These are phyloP conservation scores for Yponomeuta evonymella DNA, from an alignment of 2,888 invertebrate species.

Conservation along the genomic window DNA sequence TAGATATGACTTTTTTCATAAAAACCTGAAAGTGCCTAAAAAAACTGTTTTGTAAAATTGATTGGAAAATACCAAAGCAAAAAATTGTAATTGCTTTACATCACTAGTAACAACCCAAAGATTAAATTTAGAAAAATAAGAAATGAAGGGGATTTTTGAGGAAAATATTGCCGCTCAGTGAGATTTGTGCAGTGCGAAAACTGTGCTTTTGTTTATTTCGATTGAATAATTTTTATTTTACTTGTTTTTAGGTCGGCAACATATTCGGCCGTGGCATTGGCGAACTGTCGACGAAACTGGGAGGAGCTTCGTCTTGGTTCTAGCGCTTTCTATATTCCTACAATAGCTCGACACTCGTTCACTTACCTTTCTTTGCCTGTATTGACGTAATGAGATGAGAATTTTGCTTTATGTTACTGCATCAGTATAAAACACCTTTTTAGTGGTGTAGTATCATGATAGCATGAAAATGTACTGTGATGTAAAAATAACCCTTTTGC, in stretches of 20 bases:
- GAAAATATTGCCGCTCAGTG: not conserved
- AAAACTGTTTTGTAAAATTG: no score
- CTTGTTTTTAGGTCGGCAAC: conserved; percentile 82
- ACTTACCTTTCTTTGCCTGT: conserved; percentile 44
- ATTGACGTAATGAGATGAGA: conserved; percentile 46
- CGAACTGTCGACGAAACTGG: conserved; percentile 91
- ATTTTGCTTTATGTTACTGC: conserved; percentile 43
- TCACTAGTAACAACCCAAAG: no score
- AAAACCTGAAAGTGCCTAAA: no score
- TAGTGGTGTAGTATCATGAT: conserved; percentile 36
- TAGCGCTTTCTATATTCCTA: conserved; percentile 59
- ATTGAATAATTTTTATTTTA: not conserved
- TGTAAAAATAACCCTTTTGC: conserved; percentile 45
- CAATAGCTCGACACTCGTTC: conserved; percentile 34
- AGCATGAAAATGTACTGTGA: conserved; percentile 54
- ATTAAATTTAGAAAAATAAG: no score
- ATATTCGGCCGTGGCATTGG: conserved; percentile 94
- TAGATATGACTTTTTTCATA: no score
- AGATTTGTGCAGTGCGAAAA: not conserved
- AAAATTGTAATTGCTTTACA: no score
- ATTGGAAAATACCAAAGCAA: no score
- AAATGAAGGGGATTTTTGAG: no score
- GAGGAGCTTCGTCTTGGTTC: conserved; percentile 91
- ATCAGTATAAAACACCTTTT: conserved; percentile 16
- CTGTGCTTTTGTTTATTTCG: not conserved